Conservation (phyloP, 2,797 vertebrate genomes). For the Pyrocephalus nanus region DNA sequence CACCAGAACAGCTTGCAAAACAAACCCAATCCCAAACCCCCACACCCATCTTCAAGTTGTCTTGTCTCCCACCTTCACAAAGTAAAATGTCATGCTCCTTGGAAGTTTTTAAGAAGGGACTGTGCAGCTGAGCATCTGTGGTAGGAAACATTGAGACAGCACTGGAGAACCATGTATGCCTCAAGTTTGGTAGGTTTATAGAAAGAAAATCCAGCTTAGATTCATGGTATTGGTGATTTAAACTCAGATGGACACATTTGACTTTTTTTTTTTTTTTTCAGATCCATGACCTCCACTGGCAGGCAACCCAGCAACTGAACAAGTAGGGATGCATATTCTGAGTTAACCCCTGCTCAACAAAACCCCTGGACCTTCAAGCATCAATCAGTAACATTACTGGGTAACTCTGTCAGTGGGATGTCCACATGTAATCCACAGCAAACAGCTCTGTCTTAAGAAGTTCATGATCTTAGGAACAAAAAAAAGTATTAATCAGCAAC, state of each 20-base stretch:
- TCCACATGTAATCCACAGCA: neutral
- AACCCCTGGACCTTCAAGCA: neutral
- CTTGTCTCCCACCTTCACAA: neutral
- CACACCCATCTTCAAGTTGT: neutral
- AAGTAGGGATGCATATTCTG: neutral
- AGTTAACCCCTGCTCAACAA: neutral
- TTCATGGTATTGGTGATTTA: neutral
- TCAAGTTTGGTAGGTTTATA: neutral
- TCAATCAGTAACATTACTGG: neutral
- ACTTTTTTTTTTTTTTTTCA: neutral
- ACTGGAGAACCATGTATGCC: fast-evolving
- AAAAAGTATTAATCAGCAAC: neutral
- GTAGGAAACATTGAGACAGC: neutral
- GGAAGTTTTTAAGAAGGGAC: neutral
- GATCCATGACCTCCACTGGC: neutral
- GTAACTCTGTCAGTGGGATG: neutral
- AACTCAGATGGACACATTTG: neutral
- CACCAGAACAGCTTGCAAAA: neutral
- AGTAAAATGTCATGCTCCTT: neutral
- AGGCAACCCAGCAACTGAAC: neutral
- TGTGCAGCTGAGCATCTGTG: neutral
- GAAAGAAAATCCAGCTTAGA: neutral
- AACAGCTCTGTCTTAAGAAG: neutral
- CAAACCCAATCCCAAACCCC: neutral
- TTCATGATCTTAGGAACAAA: neutral